Conservation (phyloP, 2,888 invertebrate species). For the Cosmorhoe ocellata region DNA sequence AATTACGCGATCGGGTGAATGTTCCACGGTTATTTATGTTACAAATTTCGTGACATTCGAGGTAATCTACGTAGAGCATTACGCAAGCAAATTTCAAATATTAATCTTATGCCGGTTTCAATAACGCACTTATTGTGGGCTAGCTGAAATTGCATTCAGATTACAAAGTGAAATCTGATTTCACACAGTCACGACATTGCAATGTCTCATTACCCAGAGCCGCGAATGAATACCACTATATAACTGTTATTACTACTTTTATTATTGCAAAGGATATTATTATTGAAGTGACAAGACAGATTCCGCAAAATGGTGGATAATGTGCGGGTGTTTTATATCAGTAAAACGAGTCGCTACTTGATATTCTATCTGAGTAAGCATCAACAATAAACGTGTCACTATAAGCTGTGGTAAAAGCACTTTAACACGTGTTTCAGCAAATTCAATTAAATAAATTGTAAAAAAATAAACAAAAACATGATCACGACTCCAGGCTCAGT, state of each 20-base stretch:
- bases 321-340: slow-evolving; percentile 44
- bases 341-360: slow-evolving; percentile 43
- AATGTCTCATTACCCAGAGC: slow-evolving; percentile 55
- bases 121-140: slow-evolving; percentile 41
- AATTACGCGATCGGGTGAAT: slow-evolving; percentile 61
- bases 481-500: too few species aligned
- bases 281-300: slow-evolving; percentile 48
- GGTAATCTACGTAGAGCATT: slow-evolving; percentile 40
- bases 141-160: slow-evolving; percentile 47
- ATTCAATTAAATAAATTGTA: too few species aligned
- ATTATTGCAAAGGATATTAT: slow-evolving; percentile 10
- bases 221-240: slow-evolving; percentile 48
- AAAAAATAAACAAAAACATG: too few species aligned
- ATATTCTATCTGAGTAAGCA: slow-evolving; percentile 44
- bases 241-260: slow-evolving; percentile 43
- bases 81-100: slow-evolving; percentile 55
- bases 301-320: slow-evolving; percentile 50
- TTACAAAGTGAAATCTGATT: slow-evolving; percentile 55
- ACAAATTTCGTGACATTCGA: slow-evolving; percentile 61
- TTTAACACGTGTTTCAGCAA: too few species aligned
- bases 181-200: slow-evolving; percentile 59
- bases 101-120: slow-evolving; percentile 48
- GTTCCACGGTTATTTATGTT: slow-evolving; percentile 52
- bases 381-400: slow-evolving; percentile 41
- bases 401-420: slow-evolving; percentile 37